A percentile compares a stretch with the other conserved stretches of the same genome.
Evolutionary conservation across 1,140 invertebrate genomes (phyloP).

Genomic region (Diorhabda sublineata): DNA sequence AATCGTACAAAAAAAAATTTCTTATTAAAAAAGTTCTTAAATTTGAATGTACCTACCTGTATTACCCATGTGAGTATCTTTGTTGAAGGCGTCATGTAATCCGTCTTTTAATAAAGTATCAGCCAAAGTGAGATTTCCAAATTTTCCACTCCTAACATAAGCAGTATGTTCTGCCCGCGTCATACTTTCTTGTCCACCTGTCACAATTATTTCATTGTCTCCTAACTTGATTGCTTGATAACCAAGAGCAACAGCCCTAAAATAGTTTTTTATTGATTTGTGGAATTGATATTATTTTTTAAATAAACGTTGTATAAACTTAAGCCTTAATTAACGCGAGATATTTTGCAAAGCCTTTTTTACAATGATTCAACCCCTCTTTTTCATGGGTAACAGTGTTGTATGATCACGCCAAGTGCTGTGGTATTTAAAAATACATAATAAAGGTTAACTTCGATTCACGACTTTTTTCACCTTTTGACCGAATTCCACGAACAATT

Average conservation of each 20-base stretch:
- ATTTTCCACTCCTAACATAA: slow-evolving; percentile 65
- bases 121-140: slow-evolving; percentile 61
- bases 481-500: too few species aligned
- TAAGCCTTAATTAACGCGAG: too few species aligned
- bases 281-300: too few species aligned
- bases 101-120: slow-evolving; percentile 77
- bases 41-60: slow-evolving; percentile 57
- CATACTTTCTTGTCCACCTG: slow-evolving; percentile 86
- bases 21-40: neutral
- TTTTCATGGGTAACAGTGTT: too few species aligned
- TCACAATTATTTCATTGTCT: slow-evolving; percentile 68
- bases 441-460: too few species aligned
- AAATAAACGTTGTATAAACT: too few species aligned
- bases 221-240: slow-evolving; percentile 67
- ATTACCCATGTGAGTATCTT: slow-evolving; percentile 75
- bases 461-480: too few species aligned
- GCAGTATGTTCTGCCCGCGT: slow-evolving; percentile 71
- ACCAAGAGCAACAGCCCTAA: slow-evolving; percentile 64
- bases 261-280: slow-evolving; percentile 24
- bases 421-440: too few species aligned
- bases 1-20: slow-evolving; percentile 10
- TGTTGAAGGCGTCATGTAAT: slow-evolving; percentile 72
- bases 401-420: too few species aligned
- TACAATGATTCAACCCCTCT: too few species aligned
- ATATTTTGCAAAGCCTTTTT: too few species aligned